Evolutionary conservation across 1,140 invertebrate species (phyloP).

Genomic region (Drosophila bifasciata): DNA sequence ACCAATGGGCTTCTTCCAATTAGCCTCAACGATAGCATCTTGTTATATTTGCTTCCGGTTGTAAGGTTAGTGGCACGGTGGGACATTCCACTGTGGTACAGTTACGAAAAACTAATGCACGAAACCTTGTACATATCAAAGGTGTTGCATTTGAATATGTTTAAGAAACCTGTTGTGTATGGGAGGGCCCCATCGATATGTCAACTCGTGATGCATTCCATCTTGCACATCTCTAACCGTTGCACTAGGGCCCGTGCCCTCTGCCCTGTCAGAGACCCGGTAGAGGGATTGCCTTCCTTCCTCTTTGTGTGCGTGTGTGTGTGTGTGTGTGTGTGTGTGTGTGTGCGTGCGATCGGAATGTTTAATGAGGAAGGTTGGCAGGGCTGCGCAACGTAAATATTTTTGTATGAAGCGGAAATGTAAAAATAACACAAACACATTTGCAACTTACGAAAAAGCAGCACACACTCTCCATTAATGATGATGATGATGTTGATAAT

Average conservation of each 20-base stretch:
- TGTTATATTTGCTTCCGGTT: too few relatives aligned
- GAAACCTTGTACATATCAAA: too few relatives aligned
- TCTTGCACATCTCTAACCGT: too few relatives aligned
- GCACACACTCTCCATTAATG: background rate
- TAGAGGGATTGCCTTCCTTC: conserved; percentile 2
- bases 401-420: conserved; percentile 79
- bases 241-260: background rate
- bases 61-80: too few relatives aligned
- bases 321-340: conserved; percentile 47
- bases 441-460: conserved; percentile 56
- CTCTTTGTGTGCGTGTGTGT: conserved; percentile 1
- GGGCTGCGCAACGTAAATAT: conserved; percentile 57
- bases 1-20: too few relatives aligned
- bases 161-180: too few relatives aligned
- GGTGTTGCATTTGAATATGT: too few relatives aligned
- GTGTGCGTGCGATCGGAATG: conserved; percentile 59
- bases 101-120: too few relatives aligned
- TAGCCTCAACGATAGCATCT: too few relatives aligned
- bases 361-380: conserved; percentile 38
- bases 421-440: conserved; percentile 79
- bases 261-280: conserved; percentile 6
- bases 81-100: too few relatives aligned
- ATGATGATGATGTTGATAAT: conserved; percentile 33
- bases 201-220: too few relatives aligned
- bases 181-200: too few relatives aligned